A percentile compares a stretch with the other conserved stretches of the same genome.
Evolutionary conservation across 2,888 invertebrate species (phyloP).

Genomic region (Drosophila parthenogenetica): DNA sequence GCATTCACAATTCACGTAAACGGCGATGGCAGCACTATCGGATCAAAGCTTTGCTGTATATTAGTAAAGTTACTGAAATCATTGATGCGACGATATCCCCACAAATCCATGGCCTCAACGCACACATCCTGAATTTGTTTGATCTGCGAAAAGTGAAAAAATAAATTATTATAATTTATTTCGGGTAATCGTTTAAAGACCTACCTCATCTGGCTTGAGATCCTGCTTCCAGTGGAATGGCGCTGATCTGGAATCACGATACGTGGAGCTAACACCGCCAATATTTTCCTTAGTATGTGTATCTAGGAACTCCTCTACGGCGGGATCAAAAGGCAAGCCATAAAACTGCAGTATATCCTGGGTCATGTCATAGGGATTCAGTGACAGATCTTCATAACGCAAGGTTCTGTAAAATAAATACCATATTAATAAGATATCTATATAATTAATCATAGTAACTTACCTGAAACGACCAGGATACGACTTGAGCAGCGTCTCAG

Average conservation of each 20-base stretch:
- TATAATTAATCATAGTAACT: conserved; percentile 58
- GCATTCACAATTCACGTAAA: conserved; percentile 82
- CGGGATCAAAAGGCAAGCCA: conserved; percentile 89
- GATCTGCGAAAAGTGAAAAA: conserved; percentile 63
- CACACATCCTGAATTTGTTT: conserved; percentile 88
- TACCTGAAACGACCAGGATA: conserved; percentile 92
- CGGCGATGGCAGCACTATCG: conserved; percentile 85
- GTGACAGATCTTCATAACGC: conserved; percentile 93
- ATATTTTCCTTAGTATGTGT: conserved; percentile 92
- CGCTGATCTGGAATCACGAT: conserved; percentile 92
- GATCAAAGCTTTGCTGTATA: conserved; percentile 87
- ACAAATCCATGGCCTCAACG: conserved; percentile 91
- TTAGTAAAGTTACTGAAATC: conserved; percentile 86
- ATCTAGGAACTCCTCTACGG: conserved; percentile 90
- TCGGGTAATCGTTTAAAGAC: neutral
- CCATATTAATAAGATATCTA: neutral
- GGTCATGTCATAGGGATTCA: conserved; percentile 90
- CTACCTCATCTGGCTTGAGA: conserved; percentile 89
- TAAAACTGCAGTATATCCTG: conserved; percentile 91
- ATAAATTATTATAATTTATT: too few species aligned
- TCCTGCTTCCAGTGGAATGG: conserved; percentile 94
- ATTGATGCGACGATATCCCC: conserved; percentile 91
- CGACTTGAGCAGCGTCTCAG: conserved; percentile 88
- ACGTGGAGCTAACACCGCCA: conserved; percentile 94
- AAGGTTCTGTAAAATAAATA: conserved; percentile 87